phyloP scores from a whole-genome alignment of 2,888 invertebrate genomes.

The Trachelus iudaicus region DNA sequence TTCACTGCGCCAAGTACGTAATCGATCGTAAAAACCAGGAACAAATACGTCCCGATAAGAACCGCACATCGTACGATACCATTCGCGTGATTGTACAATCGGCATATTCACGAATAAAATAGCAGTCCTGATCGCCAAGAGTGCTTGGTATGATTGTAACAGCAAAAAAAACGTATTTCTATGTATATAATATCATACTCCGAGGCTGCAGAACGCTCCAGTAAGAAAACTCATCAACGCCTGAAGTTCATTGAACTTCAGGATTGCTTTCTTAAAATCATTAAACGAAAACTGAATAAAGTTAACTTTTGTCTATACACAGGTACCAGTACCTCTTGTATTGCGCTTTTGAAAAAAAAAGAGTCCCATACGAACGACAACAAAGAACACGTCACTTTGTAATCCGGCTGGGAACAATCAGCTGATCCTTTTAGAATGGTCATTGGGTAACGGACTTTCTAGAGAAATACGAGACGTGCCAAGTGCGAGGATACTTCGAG shows the following conservation, averaged over 20 bases:
- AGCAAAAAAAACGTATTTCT: background rate
- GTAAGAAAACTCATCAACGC: background rate
- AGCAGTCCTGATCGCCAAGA: background rate
- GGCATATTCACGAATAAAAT: background rate
- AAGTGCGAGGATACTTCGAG: background rate
- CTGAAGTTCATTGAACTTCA: background rate
- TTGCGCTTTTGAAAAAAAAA: background rate
- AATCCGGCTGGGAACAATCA: background rate
- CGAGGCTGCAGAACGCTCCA: background rate
- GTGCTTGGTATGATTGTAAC: background rate
- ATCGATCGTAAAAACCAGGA: background rate
- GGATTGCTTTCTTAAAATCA: background rate
- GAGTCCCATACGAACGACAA: background rate
- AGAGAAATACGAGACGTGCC: background rate
- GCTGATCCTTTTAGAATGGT: too few relatives aligned
- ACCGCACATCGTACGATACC: background rate
- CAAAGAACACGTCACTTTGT: background rate
- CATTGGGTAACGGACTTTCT: background rate
- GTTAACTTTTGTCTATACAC: background rate
- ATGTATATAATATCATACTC: background rate
- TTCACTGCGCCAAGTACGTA: background rate
- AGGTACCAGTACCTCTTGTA: background rate
- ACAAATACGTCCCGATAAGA: background rate
- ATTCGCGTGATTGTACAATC: background rate
- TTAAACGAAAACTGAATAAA: background rate